phyloP scores from a whole-genome alignment of 2,113 vertebrate genomes.

The Pundamilia nyererei region DNA sequence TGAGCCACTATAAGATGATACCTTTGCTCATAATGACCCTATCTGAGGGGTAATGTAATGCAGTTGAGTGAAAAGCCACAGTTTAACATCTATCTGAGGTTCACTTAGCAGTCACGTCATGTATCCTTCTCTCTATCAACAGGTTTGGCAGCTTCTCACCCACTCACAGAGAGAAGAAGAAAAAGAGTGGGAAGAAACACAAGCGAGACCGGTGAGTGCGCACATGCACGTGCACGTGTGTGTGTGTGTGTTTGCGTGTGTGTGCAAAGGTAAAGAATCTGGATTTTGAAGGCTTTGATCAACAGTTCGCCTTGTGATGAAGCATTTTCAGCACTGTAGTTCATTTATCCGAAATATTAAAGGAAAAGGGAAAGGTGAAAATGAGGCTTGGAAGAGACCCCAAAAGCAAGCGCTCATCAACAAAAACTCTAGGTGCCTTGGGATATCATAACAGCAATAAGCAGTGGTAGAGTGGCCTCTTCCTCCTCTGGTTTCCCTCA shows the following conservation, averaged over 20 bases:
- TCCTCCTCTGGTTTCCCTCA: background rate
- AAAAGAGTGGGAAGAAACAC: constrained; percentile 88
- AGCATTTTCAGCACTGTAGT: background rate
- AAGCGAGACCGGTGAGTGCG: constrained; percentile 84
- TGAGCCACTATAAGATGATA: background rate
- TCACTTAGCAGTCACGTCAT: background rate
- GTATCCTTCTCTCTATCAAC: constrained; percentile 11
- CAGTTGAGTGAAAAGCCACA: background rate
- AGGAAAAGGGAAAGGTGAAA: background rate
- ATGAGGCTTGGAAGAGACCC: background rate
- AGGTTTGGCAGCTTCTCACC: constrained; percentile 90
- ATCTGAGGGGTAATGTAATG: background rate
- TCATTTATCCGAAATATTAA: background rate
- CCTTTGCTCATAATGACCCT: background rate
- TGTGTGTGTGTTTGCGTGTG: background rate
- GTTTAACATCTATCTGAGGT: background rate
- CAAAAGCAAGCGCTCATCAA: background rate
- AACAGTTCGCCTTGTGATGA: background rate
- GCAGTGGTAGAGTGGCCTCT: background rate
- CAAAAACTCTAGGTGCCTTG: background rate
- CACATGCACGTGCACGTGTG: too few species aligned
- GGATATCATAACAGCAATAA: constrained; percentile 41
- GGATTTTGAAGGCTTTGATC: background rate
- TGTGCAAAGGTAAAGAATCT: background rate
- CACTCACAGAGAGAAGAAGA: constrained; percentile 89